phyloP scores from a whole-genome alignment of 2,888 invertebrate species.

The Sturmia bella region DNA sequence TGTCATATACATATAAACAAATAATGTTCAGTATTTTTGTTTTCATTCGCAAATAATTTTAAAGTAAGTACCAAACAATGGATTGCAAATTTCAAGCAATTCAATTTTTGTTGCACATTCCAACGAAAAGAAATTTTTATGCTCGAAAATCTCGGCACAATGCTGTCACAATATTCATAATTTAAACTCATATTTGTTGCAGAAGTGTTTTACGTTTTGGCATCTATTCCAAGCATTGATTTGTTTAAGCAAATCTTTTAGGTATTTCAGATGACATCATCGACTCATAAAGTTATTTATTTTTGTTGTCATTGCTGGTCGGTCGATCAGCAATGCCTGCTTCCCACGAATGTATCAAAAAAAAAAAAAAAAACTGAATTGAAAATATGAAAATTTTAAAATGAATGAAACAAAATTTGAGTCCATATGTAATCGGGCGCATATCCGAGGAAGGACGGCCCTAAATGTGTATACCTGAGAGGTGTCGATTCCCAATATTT shows the following conservation, averaged over 20 bases:
- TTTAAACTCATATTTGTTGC: neutral
- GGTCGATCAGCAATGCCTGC: slow-evolving; percentile 35
- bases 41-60: neutral
- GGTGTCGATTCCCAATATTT: too few relatives aligned
- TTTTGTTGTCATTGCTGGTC: slow-evolving; percentile 28
- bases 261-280: slow-evolving; percentile 56
- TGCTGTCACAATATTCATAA: neutral
- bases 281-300: slow-evolving; percentile 7
- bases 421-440: too few relatives aligned
- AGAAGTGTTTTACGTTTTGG: neutral
- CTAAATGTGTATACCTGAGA: too few relatives aligned
- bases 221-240: neutral
- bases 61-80: neutral
- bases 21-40: neutral
- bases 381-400: neutral
- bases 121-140: neutral
- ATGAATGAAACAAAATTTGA: neutral
- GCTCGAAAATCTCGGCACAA: neutral
- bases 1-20: slow-evolving; percentile 16
- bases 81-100: neutral
- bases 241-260: slow-evolving; percentile 7
- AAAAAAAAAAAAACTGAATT: neutral
- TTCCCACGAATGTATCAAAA: slow-evolving; percentile 24
- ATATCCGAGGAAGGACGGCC: too few relatives aligned
- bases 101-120: neutral